Evolutionary conservation across 2,888 invertebrate species (phyloP).

Genomic region (Tolmerus cingulatus): DNA sequence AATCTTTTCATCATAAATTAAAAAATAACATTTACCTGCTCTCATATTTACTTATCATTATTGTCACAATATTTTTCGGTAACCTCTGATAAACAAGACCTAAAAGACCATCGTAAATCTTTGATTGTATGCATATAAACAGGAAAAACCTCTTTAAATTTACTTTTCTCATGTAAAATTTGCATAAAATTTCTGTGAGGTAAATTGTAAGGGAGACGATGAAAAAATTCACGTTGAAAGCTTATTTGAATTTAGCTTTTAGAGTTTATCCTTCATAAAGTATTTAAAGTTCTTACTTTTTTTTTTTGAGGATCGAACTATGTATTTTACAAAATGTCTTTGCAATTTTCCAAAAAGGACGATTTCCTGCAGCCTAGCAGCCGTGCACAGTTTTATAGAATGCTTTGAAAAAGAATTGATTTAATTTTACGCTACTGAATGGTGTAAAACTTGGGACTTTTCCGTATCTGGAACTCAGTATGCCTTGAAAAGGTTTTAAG

Average conservation of each 20-base stretch:
- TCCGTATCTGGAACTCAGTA: neutral
- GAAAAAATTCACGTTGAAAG: neutral
- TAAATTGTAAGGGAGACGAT: neutral
- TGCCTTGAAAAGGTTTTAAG: neutral
- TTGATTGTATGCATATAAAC: neutral
- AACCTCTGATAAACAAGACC: neutral
- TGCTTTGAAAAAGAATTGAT: constrained; percentile 14
- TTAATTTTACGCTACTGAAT: constrained; percentile 7
- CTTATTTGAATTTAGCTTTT: neutral
- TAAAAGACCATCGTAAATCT: neutral
- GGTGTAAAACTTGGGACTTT: neutral
- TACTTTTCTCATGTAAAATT: neutral
- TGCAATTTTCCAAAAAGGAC: constrained; percentile 17
- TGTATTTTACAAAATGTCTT: neutral
- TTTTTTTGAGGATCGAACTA: neutral
- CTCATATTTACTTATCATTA: neutral
- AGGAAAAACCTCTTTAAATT: neutral
- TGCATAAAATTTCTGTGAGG: constrained; percentile 5
- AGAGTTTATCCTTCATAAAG: neutral
- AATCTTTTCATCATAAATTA: neutral
- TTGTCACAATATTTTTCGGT: neutral
- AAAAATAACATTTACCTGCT: neutral
- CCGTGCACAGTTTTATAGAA: neutral
- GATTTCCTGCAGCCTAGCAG: neutral
- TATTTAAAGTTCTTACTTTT: neutral